Percentiles rank a stretch among this genome's conserved stretches.
phyloP scores from a whole-genome alignment of 1,140 invertebrate genomes.

The Drosophila elegans region DNA sequence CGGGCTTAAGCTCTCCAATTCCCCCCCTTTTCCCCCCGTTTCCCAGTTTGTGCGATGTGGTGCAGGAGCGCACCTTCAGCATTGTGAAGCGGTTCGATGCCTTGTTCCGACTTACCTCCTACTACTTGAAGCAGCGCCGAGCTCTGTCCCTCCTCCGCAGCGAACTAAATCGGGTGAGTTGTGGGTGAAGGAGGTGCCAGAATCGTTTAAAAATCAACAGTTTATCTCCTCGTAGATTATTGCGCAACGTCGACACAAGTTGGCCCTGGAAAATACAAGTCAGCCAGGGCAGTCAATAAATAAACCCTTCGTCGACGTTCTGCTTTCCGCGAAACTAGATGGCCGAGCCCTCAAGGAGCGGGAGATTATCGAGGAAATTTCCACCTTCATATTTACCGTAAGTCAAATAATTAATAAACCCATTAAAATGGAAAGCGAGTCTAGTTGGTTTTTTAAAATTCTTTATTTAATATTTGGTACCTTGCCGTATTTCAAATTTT shows the following conservation, averaged over 20 bases:
- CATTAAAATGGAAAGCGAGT: too few relatives aligned
- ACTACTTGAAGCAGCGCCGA: conserved; percentile 68
- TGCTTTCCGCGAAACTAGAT: conserved; percentile 85
- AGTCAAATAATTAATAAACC: neutral
- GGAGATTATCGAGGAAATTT: conserved; percentile 90
- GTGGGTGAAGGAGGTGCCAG: neutral
- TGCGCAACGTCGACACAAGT: conserved; percentile 38
- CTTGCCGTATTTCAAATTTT: too few relatives aligned
- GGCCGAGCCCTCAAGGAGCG: conserved; percentile 86
- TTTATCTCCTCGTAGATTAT: conserved; percentile 46
- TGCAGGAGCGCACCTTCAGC: conserved; percentile 76
- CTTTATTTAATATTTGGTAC: too few relatives aligned
- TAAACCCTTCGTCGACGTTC: conserved; percentile 69
- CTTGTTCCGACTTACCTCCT: conserved; percentile 72
- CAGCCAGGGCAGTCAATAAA: neutral
- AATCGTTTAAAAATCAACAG: neutral
- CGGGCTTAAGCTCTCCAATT: neutral
- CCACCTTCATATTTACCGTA: conserved; percentile 92
- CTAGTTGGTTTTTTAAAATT: too few relatives aligned
- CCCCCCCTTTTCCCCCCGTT: neutral
- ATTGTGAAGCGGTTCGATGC: conserved; percentile 80
- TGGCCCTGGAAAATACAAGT: conserved; percentile 4
- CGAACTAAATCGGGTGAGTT: conserved; percentile 57
- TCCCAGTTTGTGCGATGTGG: conserved; percentile 69
- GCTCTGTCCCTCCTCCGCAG: conserved; percentile 56